Percentiles rank a stretch among this genome's conserved stretches.
Conservation (phyloP, 2,888 invertebrate genomes). For the Napeogenes inachia region DNA sequence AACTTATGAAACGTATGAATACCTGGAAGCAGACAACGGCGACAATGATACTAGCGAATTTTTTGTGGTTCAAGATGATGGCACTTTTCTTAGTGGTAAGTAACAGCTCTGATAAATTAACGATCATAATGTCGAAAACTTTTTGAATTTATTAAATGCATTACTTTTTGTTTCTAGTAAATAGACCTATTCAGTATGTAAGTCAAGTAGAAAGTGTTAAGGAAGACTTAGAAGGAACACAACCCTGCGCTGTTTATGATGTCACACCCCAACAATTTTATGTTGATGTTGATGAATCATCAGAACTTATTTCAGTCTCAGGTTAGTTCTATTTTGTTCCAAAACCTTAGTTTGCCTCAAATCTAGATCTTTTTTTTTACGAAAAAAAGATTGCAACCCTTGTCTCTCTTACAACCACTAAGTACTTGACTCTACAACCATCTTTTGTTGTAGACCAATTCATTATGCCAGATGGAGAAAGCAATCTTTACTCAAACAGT, state of each 20-base stretch:
- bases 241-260: constrained; percentile 53
- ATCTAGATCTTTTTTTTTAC: too few species aligned
- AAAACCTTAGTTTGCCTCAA: too few species aligned
- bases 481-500: constrained; percentile 48
- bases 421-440: too few species aligned
- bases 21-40: constrained; percentile 40
- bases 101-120: neutral
- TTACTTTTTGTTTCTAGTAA: constrained; percentile 44
- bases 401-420: too few species aligned
- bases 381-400: too few species aligned
- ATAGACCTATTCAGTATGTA: constrained; percentile 58
- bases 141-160: neutral
- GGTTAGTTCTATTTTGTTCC: constrained; percentile 37
- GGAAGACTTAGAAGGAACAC: constrained; percentile 41
- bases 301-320: constrained; percentile 50
- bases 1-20: constrained; percentile 59
- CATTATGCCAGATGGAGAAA: constrained; percentile 45
- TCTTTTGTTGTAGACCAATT: constrained; percentile 52
- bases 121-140: neutral
- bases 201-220: constrained; percentile 52
- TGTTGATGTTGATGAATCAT: constrained; percentile 54
- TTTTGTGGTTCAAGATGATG: constrained; percentile 64
- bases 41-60: constrained; percentile 51
- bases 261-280: constrained; percentile 56
- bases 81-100: constrained; percentile 53